Conservation (phyloP, 2,888 invertebrate genomes). For the Pachliopta kotzebuea region DNA sequence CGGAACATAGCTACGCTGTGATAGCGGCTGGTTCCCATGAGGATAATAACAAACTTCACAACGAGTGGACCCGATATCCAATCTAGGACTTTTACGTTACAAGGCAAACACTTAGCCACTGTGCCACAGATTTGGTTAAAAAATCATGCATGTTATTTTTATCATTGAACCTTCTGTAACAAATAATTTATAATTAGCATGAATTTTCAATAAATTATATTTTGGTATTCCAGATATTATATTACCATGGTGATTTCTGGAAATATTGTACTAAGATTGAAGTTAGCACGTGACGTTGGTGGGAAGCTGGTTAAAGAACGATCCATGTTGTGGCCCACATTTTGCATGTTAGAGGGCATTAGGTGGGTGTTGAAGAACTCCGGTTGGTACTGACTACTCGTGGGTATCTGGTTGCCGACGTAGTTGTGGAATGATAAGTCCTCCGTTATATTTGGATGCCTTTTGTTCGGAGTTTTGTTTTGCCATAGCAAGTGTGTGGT, state of each 20-base stretch:
- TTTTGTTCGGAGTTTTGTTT: constrained; percentile 58
- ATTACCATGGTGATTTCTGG: constrained; percentile 88
- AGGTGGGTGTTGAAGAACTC: constrained; percentile 71
- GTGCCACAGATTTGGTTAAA: too few species aligned
- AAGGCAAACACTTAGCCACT: too few species aligned
- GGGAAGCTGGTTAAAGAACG: constrained; percentile 62
- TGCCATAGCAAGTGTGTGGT: constrained; percentile 64
- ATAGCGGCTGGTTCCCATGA: too few species aligned
- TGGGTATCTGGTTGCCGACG: constrained; percentile 64
- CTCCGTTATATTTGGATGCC: constrained; percentile 61
- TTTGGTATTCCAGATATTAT: background rate
- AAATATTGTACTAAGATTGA: constrained; percentile 90
- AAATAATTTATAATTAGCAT: constrained; percentile 31
- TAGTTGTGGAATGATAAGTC: constrained; percentile 69
- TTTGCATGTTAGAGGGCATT: constrained; percentile 65
- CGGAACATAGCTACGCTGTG: too few species aligned
- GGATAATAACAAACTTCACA: too few species aligned
- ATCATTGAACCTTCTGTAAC: constrained; percentile 75
- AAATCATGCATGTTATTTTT: constrained; percentile 3
- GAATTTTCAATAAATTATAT: background rate
- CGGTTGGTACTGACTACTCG: constrained; percentile 59
- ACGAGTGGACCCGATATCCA: too few species aligned
- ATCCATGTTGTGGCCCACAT: constrained; percentile 58
- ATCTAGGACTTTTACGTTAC: too few species aligned
- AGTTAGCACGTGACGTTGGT: constrained; percentile 82